Percentiles rank a stretch among this genome's conserved stretches.
Evolutionary conservation across 2,113 vertebrate genomes (phyloP).

Genomic region (Otis tarda): DNA sequence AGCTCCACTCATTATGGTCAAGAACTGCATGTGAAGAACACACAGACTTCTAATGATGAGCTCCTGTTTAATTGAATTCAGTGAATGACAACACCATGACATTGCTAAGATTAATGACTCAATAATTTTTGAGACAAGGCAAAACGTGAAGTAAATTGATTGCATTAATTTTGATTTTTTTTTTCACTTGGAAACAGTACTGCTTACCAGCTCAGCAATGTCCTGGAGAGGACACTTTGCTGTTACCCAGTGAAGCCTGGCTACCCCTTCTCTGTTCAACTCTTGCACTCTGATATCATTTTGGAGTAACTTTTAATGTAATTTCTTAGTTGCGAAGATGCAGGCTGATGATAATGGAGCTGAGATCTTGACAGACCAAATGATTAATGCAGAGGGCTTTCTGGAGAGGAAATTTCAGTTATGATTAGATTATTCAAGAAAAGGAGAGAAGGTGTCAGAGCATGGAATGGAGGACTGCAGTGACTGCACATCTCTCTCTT

Average conservation of each 20-base stretch:
- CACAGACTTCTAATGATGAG: constrained; percentile 16
- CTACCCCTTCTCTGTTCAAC: neutral
- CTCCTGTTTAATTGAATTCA: constrained; percentile 35
- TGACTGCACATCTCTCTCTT: constrained; percentile 1
- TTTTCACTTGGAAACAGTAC: neutral
- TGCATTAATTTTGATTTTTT: neutral
- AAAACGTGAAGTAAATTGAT: constrained; percentile 61
- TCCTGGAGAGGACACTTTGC: neutral
- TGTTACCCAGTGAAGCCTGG: neutral
- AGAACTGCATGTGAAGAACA: neutral
- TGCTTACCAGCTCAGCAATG: neutral
- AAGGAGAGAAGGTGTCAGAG: constrained; percentile 1
- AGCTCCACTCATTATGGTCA: neutral
- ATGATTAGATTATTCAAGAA: constrained; percentile 45
- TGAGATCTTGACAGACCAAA: constrained; percentile 21
- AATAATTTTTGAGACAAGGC: constrained; percentile 68
- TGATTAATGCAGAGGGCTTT: constrained; percentile 56
- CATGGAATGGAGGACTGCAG: neutral
- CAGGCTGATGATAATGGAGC: constrained; percentile 50
- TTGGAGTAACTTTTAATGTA: constrained; percentile 30
- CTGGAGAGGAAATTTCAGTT: constrained; percentile 49
- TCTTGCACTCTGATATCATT: neutral
- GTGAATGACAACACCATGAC: constrained; percentile 55
- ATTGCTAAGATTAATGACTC: constrained; percentile 69
- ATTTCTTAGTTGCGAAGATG: constrained; percentile 35